These are phyloP conservation scores for Sitophilus oryzae DNA, from an alignment of 1,140 invertebrate genomes.

Conservation along the genomic window DNA sequence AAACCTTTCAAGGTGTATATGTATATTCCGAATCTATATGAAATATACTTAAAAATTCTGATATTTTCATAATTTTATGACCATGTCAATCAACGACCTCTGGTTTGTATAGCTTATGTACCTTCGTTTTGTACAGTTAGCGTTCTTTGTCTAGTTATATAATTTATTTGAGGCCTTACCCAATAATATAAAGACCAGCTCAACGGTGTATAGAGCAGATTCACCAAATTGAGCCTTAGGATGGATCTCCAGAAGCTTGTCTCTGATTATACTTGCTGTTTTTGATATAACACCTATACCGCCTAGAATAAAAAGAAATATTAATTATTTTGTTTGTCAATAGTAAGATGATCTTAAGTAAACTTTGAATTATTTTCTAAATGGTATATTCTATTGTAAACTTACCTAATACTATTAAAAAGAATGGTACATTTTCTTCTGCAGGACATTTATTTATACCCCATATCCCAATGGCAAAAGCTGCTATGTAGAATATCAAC, in stretches of 20 bases:
- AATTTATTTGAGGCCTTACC: constrained; percentile 20
- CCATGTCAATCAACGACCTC: too few relatives aligned
- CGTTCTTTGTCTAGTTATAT: background rate
- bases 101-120: background rate
- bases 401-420: constrained; percentile 37
- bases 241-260: constrained; percentile 19
- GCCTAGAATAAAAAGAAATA: constrained; percentile 25
- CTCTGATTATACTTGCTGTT: constrained; percentile 23
- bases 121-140: background rate
- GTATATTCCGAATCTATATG: too few relatives aligned
- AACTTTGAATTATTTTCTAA: background rate
- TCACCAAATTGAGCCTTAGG: constrained; percentile 22
- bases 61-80: too few relatives aligned
- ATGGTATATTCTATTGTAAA: background rate
- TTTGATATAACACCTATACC: constrained; percentile 30
- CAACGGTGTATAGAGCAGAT: constrained; percentile 27
- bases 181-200: constrained; percentile 30
- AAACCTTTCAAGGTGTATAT: too few relatives aligned
- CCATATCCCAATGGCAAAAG: constrained; percentile 35
- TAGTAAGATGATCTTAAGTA: background rate
- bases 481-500: constrained; percentile 26
- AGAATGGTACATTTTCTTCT: constrained; percentile 35
- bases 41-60: too few relatives aligned
- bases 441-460: constrained; percentile 35
- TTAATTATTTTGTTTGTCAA: background rate